Evolutionary conservation across 2,797 vertebrate genomes (phyloP).

Genomic region (Sebastes melanostomus): DNA sequence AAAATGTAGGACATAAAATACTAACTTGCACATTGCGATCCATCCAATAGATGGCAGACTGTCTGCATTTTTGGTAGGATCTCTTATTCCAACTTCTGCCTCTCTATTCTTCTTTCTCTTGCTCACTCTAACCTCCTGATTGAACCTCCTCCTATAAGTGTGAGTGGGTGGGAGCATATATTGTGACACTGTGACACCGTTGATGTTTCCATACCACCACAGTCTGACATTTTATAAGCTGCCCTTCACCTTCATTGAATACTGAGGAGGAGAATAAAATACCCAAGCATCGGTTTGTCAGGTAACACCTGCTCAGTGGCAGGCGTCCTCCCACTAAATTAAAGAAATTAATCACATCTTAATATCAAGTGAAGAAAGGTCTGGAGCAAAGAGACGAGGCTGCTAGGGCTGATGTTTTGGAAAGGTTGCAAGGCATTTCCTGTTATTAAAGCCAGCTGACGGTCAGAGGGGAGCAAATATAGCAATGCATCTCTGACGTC

Average conservation of each 20-base stretch:
- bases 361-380: slow-evolving; percentile 26
- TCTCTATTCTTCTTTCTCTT: background rate
- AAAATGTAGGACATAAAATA: background rate
- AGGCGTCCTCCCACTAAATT: slow-evolving; percentile 31
- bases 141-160: slow-evolving; percentile 18
- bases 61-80: slow-evolving; percentile 35
- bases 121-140: background rate
- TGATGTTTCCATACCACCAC: slow-evolving; percentile 47
- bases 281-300: slow-evolving; percentile 18
- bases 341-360: slow-evolving; percentile 11
- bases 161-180: slow-evolving; percentile 44
- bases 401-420: background rate
- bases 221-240: slow-evolving; percentile 41
- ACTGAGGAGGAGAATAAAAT: slow-evolving; percentile 17
- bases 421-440: slow-evolving; percentile 39
- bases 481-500: background rate
- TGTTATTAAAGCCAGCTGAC: slow-evolving; percentile 26
- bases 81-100: background rate
- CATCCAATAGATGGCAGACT: slow-evolving; percentile 71
- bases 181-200: slow-evolving; percentile 51
- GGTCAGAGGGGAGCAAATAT: background rate
- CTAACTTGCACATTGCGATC: background rate
- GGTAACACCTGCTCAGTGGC: slow-evolving; percentile 31
- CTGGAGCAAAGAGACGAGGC: background rate
- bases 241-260: slow-evolving; percentile 39